A percentile compares a stretch with the other conserved stretches of the same genome.
Evolutionary conservation across 2,113 vertebrate species (phyloP).

Genomic region (Lophius piscatorius): DNA sequence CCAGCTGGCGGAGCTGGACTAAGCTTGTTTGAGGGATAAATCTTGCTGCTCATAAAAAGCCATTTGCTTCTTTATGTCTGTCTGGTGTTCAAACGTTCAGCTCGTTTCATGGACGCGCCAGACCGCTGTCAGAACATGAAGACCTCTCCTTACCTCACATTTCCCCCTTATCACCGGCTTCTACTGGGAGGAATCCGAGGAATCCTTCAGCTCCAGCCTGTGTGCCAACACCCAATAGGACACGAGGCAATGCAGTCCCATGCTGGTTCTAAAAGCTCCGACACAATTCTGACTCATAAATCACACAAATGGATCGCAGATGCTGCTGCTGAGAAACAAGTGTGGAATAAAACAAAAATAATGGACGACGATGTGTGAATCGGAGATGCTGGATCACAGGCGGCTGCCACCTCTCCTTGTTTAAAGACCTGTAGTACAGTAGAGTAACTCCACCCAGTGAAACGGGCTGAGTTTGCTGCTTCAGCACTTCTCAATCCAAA

Average conservation of each 20-base stretch:
- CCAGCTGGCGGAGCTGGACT: slow-evolving; percentile 47
- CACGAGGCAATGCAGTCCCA: slow-evolving; percentile 46
- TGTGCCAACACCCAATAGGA: slow-evolving; percentile 47
- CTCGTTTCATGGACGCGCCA: slow-evolving; percentile 63
- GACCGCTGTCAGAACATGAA: slow-evolving; percentile 54
- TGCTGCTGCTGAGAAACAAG: slow-evolving; percentile 47
- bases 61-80: slow-evolving; percentile 69
- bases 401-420: slow-evolving; percentile 29
- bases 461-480: slow-evolving; percentile 52
- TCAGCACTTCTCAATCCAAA: slow-evolving; percentile 71
- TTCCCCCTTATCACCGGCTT: slow-evolving; percentile 64
- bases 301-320: slow-evolving; percentile 61
- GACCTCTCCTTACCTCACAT: slow-evolving; percentile 51
- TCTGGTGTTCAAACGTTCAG: slow-evolving; percentile 72
- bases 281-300: slow-evolving; percentile 56
- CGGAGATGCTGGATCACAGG: slow-evolving; percentile 31
- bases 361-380: slow-evolving; percentile 52
- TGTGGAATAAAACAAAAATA: slow-evolving; percentile 45
- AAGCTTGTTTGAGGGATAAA: slow-evolving; percentile 72
- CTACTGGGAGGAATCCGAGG: slow-evolving; percentile 59
- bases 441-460: slow-evolving; percentile 51
- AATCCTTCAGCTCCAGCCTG: slow-evolving; percentile 50
- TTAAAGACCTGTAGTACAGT: slow-evolving; percentile 43
- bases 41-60: slow-evolving; percentile 71
- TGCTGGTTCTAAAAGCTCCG: slow-evolving; percentile 54